A percentile compares a stretch with the other conserved stretches of the same genome.
Evolutionary conservation across 2,888 invertebrate genomes (phyloP).

Genomic region (Marasmarcha lunaedactyla): DNA sequence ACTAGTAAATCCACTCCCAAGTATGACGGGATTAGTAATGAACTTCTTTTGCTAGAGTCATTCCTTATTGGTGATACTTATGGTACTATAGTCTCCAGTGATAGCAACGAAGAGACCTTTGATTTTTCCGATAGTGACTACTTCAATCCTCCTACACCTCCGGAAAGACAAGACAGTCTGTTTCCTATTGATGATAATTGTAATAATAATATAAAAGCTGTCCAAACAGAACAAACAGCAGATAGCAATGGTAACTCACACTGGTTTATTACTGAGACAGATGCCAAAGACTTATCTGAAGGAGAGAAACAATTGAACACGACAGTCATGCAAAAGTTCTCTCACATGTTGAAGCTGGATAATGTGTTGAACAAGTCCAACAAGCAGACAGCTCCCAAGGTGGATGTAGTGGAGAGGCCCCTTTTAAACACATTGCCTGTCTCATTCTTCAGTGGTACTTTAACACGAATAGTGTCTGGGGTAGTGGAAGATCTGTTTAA

Average conservation of each 20-base stretch:
- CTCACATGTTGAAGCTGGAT: slow-evolving; percentile 63
- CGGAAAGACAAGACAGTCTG: slow-evolving; percentile 74
- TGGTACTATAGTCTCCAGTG: slow-evolving; percentile 66
- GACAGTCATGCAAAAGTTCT: slow-evolving; percentile 48
- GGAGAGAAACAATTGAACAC: slow-evolving; percentile 29
- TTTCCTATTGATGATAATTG: slow-evolving; percentile 36
- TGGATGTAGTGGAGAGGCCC: slow-evolving; percentile 61
- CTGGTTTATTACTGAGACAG: slow-evolving; percentile 41
- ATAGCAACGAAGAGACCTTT: slow-evolving; percentile 40
- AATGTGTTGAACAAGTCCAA: slow-evolving; percentile 39
- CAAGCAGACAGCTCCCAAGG: slow-evolving; percentile 22
- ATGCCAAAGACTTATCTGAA: slow-evolving; percentile 20
- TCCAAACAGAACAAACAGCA: slow-evolving; percentile 12
- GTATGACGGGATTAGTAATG: slow-evolving; percentile 68
- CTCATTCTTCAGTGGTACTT: slow-evolving; percentile 70
- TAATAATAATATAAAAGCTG: slow-evolving; percentile 19
- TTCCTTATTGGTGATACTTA: slow-evolving; percentile 78
- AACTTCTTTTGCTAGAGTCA: slow-evolving; percentile 74
- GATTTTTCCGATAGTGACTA: slow-evolving; percentile 50
- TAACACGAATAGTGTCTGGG: slow-evolving; percentile 71
- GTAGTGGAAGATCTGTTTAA: slow-evolving; percentile 80
- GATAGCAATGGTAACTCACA: slow-evolving; percentile 49
- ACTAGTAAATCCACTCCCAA: slow-evolving; percentile 23
- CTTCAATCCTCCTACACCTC: slow-evolving; percentile 72
- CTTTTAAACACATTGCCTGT: slow-evolving; percentile 50